These are phyloP conservation scores for Rhea pennata DNA, from an alignment of 2,113 vertebrate species.

Conservation along the genomic window DNA sequence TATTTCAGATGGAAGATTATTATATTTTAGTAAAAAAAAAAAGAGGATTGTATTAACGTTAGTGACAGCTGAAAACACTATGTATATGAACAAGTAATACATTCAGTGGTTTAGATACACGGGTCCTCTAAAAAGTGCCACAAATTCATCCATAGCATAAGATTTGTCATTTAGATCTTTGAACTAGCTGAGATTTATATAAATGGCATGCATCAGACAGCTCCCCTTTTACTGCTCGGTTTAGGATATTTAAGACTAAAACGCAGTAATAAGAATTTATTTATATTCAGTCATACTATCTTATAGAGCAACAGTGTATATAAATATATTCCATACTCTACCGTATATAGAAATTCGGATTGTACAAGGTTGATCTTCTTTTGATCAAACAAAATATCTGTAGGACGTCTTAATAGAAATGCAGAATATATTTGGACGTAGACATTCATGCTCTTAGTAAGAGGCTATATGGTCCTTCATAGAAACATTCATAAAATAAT, in stretches of 20 bases:
- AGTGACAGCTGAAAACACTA: not conserved
- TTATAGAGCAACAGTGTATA: not conserved
- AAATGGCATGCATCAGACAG: not conserved
- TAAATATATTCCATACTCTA: not conserved
- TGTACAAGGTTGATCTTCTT: not conserved
- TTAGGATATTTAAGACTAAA: not conserved
- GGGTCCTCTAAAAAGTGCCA: not conserved
- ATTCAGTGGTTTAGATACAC: not conserved
- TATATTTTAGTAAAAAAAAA: not conserved
- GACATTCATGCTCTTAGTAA: not conserved
- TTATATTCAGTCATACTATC: not conserved
- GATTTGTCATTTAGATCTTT: not conserved
- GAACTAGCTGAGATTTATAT: not conserved
- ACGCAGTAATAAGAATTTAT: not conserved
- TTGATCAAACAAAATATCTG: slow-evolving; percentile 14
- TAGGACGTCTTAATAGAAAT: not conserved
- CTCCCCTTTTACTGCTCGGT: not conserved
- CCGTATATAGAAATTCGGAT: not conserved
- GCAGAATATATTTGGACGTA: not conserved
- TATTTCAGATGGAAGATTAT: not conserved
- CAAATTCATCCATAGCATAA: not conserved
- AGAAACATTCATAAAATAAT: not conserved
- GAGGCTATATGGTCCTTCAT: not conserved
- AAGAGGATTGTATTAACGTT: not conserved
- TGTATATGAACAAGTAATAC: not conserved